Conservation (phyloP, 2,113 vertebrate genomes). For the Pollachius pollachius region DNA sequence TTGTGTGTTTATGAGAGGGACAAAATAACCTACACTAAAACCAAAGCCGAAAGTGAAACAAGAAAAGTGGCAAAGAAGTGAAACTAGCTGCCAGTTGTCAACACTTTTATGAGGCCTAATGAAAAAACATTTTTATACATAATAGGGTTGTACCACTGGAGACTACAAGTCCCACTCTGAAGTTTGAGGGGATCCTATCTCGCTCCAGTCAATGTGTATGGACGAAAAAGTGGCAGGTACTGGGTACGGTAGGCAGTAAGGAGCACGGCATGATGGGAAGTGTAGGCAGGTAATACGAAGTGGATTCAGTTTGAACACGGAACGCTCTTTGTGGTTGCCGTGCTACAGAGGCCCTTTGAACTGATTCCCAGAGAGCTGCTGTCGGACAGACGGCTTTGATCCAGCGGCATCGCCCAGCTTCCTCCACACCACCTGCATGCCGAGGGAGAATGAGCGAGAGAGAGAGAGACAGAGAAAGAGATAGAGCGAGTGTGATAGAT, state of each 20-base stretch:
- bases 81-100: conserved; percentile 65
- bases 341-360: conserved; percentile 96
- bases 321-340: conserved; percentile 19
- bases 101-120: conserved; percentile 41
- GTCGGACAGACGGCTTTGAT: conserved; percentile 93
- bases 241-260: conserved; percentile 43
- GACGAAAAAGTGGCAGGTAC: conserved; percentile 14
- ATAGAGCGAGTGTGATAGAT: no score
- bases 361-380: conserved; percentile 97
- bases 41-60: conserved; percentile 16
- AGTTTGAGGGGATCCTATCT: not conserved
- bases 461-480: no score
- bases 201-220: conserved; percentile 20
- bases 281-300: conserved; percentile 39
- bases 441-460: conserved; percentile 28
- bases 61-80: conserved; percentile 38
- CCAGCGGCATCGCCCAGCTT: conserved; percentile 94
- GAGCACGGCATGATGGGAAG: conserved; percentile 41
- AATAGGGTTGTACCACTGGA: conserved; percentile 1
- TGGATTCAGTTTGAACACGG: conserved; percentile 39
- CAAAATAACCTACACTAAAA: not conserved
- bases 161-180: conserved; percentile 25
- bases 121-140: conserved; percentile 18
- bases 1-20: conserved; percentile 20
- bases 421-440: conserved; percentile 92